These are phyloP conservation scores for Megaustenia siamemsis DNA, from an alignment of 2,888 invertebrate genomes.

Conservation along the genomic window DNA sequence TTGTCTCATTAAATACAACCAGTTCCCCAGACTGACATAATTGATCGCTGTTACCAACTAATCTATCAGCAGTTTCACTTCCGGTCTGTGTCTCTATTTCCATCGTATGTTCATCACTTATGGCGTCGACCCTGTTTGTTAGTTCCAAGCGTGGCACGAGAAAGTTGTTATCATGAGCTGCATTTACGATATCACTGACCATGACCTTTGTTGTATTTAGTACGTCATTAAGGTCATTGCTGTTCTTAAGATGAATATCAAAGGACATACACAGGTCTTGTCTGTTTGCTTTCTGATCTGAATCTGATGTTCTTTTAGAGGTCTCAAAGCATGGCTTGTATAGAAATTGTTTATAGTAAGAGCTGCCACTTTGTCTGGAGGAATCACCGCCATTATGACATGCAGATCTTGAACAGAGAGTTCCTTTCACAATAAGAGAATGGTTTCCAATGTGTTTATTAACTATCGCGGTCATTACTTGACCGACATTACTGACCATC, in stretches of 20 bases:
- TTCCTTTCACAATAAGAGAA: neutral
- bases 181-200: neutral
- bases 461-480: neutral
- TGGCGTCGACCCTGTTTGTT: neutral
- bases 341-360: neutral
- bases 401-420: neutral
- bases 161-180: slow-evolving; percentile 25
- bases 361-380: neutral
- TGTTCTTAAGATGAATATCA: neutral
- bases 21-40: neutral
- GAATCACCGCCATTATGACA: neutral
- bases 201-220: neutral
- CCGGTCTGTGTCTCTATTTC: neutral
- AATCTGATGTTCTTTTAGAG: no score
- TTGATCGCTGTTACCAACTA: neutral
- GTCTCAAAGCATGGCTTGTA: neutral
- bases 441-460: neutral
- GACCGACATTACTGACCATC: neutral
- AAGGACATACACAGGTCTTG: slow-evolving; percentile 5
- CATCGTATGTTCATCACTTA: neutral
- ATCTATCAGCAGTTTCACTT: neutral
- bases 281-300: neutral
- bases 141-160: neutral
- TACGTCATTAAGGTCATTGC: neutral
- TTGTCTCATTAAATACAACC: neutral